Evolutionary conservation across 2,113 vertebrate species (phyloP).

Genomic region (Hippopotamus amphibius): DNA sequence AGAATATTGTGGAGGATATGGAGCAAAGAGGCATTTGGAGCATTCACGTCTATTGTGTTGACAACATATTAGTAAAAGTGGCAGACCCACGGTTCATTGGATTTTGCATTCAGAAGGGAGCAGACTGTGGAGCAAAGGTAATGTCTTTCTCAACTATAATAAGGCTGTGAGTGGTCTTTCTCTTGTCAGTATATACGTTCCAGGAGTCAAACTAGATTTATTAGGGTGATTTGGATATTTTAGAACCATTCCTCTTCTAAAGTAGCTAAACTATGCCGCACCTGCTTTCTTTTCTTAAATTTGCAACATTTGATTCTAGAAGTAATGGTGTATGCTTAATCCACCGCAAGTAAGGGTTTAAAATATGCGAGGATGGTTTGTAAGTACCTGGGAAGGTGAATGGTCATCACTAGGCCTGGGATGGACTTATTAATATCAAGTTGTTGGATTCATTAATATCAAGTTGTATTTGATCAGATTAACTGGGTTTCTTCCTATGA

Average conservation of each 20-base stretch:
- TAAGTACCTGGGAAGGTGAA: neutral
- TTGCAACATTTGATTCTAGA: neutral
- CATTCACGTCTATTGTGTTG: constrained; percentile 96
- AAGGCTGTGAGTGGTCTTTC: neutral
- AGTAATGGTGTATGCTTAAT: neutral
- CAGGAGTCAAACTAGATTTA: neutral
- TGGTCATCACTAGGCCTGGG: neutral
- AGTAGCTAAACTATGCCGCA: neutral
- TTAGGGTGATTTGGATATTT: neutral
- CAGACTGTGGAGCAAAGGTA: constrained; percentile 99
- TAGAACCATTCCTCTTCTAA: neutral
- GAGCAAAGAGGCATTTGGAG: constrained; percentile 89
- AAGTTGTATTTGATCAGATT: neutral
- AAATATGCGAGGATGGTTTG: neutral
- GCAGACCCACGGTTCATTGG: constrained; percentile 97
- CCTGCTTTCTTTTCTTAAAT: neutral
- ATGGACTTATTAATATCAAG: neutral
- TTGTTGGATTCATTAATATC: neutral
- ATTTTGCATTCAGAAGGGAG: constrained; percentile 95
- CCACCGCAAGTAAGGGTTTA: neutral
- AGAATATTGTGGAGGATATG: constrained; percentile 94
- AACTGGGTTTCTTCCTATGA: neutral
- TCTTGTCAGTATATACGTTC: neutral
- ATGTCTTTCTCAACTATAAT: neutral
- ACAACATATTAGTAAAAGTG: constrained; percentile 98